Evolutionary conservation across 2,888 invertebrate genomes (phyloP).

Genomic region (Microctonus brassicae): DNA sequence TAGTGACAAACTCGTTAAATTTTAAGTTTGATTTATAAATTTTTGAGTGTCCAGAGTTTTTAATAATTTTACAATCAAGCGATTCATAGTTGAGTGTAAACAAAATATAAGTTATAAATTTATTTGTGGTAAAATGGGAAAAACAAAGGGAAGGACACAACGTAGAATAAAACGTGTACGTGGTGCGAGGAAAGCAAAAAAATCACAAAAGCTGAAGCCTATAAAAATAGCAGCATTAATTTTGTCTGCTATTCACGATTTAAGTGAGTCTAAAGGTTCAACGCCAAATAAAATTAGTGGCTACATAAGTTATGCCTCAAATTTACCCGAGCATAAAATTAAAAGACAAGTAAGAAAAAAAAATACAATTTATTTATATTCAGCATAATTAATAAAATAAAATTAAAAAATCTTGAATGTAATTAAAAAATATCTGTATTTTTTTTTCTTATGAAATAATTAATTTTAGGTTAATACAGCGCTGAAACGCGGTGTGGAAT

Average conservation of each 20-base stretch:
- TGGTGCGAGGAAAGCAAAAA: conserved; percentile 31
- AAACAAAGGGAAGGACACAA: conserved; percentile 37
- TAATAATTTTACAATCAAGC: background rate
- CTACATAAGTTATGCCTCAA: conserved; percentile 57
- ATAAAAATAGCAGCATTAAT: conserved; percentile 59
- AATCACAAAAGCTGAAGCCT: conserved; percentile 46
- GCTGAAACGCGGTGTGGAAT: conserved; percentile 56
- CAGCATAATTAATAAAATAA: background rate
- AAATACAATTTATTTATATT: background rate
- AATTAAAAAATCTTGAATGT: conserved; percentile 10
- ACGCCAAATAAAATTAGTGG: conserved; percentile 57
- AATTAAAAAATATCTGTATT: background rate
- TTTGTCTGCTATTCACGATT: conserved; percentile 59
- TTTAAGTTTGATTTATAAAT: background rate
- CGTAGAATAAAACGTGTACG: conserved; percentile 12
- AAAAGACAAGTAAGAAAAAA: conserved; percentile 55
- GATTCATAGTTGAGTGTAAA: background rate
- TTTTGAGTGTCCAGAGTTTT: background rate
- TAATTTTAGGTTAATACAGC: conserved; percentile 54
- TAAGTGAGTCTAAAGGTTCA: conserved; percentile 58
- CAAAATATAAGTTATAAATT: background rate
- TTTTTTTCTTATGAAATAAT: background rate
- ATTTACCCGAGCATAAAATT: conserved; percentile 51
- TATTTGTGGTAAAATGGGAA: conserved; percentile 43
- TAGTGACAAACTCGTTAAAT: background rate